Conservation (phyloP, 2,888 invertebrate species). For the Erebia palarica region DNA sequence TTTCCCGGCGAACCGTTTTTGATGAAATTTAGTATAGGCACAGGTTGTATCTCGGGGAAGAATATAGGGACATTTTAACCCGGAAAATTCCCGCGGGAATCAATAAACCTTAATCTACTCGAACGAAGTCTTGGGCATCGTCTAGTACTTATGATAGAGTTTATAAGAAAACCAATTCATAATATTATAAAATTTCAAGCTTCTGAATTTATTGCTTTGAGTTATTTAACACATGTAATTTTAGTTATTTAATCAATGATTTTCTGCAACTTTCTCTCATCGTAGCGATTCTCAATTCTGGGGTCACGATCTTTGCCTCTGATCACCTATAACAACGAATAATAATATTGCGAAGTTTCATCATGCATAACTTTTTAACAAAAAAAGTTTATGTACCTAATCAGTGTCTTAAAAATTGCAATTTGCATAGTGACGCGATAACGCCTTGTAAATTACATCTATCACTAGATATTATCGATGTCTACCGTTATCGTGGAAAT, state of each 20-base stretch:
- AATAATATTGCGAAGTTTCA: neutral
- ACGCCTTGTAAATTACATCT: neutral
- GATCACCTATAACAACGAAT: neutral
- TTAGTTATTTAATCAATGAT: neutral
- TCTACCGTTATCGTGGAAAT: neutral
- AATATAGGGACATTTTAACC: too few species aligned
- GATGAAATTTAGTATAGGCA: too few species aligned
- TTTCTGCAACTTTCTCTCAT: slow-evolving; percentile 4
- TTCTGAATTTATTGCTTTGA: too few species aligned
- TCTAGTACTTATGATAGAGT: too few species aligned
- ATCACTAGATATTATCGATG: neutral
- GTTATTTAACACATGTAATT: too few species aligned
- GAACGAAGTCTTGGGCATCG: too few species aligned
- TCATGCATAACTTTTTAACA: neutral
- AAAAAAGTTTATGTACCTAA: neutral
- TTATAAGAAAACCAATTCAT: too few species aligned
- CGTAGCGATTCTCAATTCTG: neutral
- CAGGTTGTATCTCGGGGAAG: too few species aligned
- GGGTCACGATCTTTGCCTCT: slow-evolving; percentile 10
- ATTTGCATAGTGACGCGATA: neutral
- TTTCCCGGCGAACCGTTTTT: too few species aligned
- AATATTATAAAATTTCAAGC: too few species aligned
- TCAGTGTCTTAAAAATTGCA: neutral
- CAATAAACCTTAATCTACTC: too few species aligned
- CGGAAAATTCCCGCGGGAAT: too few species aligned